Evolutionary conservation across 1,140 invertebrate genomes (phyloP).

Genomic region (Teleopsis dalmanni): DNA sequence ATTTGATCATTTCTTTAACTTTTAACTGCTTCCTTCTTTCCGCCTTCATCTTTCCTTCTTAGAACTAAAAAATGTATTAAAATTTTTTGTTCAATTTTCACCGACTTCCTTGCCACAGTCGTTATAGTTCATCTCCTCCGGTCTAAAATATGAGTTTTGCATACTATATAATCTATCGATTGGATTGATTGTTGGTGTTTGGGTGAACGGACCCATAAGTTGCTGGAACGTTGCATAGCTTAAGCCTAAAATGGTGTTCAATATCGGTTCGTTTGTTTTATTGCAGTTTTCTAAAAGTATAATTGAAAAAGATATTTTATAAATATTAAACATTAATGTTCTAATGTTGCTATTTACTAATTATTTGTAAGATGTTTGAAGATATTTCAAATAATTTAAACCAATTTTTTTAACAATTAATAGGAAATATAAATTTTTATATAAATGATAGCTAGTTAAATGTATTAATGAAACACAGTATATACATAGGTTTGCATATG

Average conservation of each 20-base stretch:
- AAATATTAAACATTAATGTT: too few relatives aligned
- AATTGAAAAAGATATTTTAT: background rate
- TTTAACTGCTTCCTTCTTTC: too few relatives aligned
- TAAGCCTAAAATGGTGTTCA: constrained; percentile 42
- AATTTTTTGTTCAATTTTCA: too few relatives aligned
- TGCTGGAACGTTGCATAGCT: constrained; percentile 45
- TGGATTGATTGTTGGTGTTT: constrained; percentile 49
- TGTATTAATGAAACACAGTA: too few relatives aligned
- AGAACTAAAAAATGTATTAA: too few relatives aligned
- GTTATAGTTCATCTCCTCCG: constrained; percentile 46
- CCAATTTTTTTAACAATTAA: background rate
- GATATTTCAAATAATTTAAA: background rate
- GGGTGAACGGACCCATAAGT: constrained; percentile 41
- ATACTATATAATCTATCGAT: constrained; percentile 58
- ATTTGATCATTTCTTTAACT: too few relatives aligned
- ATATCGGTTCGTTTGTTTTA: constrained; percentile 38
- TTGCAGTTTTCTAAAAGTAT: constrained; percentile 34
- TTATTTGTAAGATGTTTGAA: too few relatives aligned
- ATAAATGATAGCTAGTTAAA: too few relatives aligned
- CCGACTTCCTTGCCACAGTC: constrained; percentile 22
- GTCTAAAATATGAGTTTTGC: constrained; percentile 58
- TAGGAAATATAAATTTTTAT: too few relatives aligned
- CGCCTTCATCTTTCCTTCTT: too few relatives aligned
- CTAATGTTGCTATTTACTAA: too few relatives aligned
- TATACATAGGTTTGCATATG: too few relatives aligned